phyloP scores from a whole-genome alignment of 30 jellyfish, hydroid and myxozoan species.

The Haliclystus octoradiatus region DNA sequence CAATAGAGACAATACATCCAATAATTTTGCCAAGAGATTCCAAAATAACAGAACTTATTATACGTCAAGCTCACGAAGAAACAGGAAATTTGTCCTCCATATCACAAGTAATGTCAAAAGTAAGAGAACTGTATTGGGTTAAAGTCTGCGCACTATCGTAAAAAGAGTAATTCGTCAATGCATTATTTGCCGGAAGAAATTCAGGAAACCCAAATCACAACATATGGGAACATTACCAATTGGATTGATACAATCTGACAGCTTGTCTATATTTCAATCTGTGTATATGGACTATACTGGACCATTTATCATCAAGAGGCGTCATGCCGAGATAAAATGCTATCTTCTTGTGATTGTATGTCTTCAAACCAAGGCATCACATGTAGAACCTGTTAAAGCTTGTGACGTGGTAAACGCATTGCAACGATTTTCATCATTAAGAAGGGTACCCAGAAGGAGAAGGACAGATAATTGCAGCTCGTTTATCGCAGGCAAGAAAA shows the following conservation, averaged over 20 bases:
- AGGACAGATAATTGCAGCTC: background rate
- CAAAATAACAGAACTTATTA: background rate
- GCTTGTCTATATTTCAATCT: background rate
- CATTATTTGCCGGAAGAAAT: background rate
- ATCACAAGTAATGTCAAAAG: background rate
- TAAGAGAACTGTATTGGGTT: background rate
- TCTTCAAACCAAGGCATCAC: slow-evolving; percentile 1
- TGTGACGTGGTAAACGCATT: background rate
- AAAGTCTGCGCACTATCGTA: background rate
- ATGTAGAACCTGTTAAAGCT: background rate
- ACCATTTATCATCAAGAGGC: background rate
- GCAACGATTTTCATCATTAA: background rate
- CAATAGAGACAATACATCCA: background rate
- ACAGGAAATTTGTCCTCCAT: background rate
- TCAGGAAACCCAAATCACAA: background rate
- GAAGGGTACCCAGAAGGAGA: background rate
- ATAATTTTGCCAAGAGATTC: background rate
- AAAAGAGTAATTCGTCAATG: background rate
- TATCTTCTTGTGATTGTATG: background rate
- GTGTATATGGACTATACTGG: background rate
- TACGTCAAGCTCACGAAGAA: background rate
- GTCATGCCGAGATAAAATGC: background rate
- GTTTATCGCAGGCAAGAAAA: too few relatives aligned
- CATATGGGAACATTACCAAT: background rate
- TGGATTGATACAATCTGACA: background rate